Conservation (phyloP, 35 echinoderm and acorn worm genomes). For the Heliocidaris erythrogramma region DNA sequence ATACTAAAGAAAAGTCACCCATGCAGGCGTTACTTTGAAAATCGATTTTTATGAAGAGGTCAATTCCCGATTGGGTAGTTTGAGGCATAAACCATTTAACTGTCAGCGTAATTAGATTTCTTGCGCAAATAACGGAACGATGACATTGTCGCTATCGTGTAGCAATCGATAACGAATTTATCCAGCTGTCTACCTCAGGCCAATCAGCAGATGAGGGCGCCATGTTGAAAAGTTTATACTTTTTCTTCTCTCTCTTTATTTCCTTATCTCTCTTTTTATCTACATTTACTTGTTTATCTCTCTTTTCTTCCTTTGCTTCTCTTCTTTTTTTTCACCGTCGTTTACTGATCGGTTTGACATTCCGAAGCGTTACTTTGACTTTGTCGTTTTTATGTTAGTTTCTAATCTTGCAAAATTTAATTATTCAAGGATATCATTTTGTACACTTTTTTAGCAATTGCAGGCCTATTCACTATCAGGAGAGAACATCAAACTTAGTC, state of each 20-base stretch:
- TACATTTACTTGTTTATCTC: neutral
- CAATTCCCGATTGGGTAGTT: neutral
- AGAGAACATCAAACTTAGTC: no score
- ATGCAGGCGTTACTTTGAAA: neutral
- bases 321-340: neutral
- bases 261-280: neutral
- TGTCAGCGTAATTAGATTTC: neutral
- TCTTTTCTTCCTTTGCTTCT: neutral
- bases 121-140: neutral
- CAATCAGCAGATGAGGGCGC: neutral
- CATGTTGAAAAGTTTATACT: neutral
- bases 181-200: neutral
- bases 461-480: no score
- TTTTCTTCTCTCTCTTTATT: neutral
- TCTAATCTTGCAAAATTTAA: neutral
- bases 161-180: constrained; percentile 4
- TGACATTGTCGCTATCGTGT: constrained; percentile 9
- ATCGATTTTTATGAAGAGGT: constrained; percentile 17
- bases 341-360: neutral
- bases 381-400: neutral
- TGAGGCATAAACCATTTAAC: neutral
- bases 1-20: neutral
- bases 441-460: no score
- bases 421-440: neutral
- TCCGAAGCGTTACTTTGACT: neutral